Conservation (phyloP, 1,140 invertebrate species). For the Drosophila leontia region DNA sequence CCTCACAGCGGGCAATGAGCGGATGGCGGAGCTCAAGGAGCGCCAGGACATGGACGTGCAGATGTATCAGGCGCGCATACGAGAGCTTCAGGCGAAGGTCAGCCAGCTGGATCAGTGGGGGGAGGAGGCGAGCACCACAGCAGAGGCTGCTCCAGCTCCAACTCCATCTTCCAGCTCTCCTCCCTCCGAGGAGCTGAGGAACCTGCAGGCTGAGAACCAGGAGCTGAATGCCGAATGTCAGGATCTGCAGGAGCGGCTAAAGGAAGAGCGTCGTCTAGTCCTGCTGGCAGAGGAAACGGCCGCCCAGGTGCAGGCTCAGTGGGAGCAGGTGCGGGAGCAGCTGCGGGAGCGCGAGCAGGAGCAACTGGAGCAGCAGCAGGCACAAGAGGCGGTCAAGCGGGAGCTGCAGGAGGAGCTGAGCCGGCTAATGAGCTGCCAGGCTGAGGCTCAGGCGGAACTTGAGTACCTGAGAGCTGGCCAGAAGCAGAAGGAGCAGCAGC, state of each 20-base stretch:
- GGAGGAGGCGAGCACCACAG: constrained; percentile 70
- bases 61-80: constrained; percentile 89
- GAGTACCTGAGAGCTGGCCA: not conserved
- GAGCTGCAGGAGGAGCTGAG: constrained; percentile 41
- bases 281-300: constrained; percentile 23
- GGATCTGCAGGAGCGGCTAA: constrained; percentile 89
- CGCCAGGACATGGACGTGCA: constrained; percentile 90
- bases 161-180: not conserved
- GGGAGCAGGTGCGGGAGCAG: constrained; percentile 66
- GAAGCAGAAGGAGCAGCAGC: not conserved
- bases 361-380: constrained; percentile 5
- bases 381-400: constrained; percentile 9
- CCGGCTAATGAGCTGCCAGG: constrained; percentile 86
- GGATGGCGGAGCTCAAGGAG: constrained; percentile 91
- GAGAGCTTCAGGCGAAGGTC: constrained; percentile 88
- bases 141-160: not conserved
- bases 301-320: constrained; percentile 50
- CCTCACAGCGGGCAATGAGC: constrained; percentile 91
- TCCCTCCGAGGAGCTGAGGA: constrained; percentile 37
- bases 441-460: constrained; percentile 56
- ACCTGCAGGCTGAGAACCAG: constrained; percentile 76
- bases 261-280: constrained; percentile 85
- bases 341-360: constrained; percentile 34
- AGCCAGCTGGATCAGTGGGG: constrained; percentile 88
- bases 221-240: constrained; percentile 90